Conservation (phyloP, 1,140 invertebrate species). For the Zophobas atratus region DNA sequence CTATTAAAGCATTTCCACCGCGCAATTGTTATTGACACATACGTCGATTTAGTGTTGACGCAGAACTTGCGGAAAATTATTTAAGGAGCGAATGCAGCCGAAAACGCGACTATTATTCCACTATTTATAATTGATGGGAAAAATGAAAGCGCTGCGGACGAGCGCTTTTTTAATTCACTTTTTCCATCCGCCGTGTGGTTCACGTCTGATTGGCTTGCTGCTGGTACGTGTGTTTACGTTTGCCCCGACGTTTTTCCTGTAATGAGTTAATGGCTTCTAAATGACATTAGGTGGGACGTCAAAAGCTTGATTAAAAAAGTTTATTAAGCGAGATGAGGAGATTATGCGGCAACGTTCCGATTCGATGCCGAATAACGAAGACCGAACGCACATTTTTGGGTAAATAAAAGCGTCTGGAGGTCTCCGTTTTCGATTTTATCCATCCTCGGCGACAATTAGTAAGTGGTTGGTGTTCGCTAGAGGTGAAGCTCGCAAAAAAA, state of each 20-base stretch:
- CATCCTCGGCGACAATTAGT: too few species aligned
- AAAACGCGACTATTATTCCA: conserved; percentile 14
- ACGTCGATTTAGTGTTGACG: conserved; percentile 13
- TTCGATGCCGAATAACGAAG: conserved; percentile 3
- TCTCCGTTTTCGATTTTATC: too few species aligned
- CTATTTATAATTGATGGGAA: conserved; percentile 41
- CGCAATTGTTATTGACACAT: conserved; percentile 33
- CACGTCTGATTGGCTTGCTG: conserved; percentile 23
- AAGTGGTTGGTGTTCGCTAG: too few species aligned
- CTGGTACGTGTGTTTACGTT: conserved; percentile 31
- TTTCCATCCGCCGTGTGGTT: conserved; percentile 36
- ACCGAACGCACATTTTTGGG: neutral
- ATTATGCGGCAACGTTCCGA: conserved; percentile 25
- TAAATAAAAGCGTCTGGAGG: neutral
- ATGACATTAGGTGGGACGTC: conserved; percentile 23
- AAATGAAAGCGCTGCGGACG: conserved; percentile 35
- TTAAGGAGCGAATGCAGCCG: neutral
- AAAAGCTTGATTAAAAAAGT: conserved; percentile 33
- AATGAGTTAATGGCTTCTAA: conserved; percentile 36
- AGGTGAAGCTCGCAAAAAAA: too few species aligned
- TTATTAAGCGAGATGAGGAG: conserved; percentile 19
- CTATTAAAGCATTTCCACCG: conserved; percentile 40
- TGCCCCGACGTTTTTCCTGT: conserved; percentile 17
- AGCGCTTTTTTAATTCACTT: conserved; percentile 37
- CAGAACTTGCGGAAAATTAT: conserved; percentile 8